Evolutionary conservation across 2,888 invertebrate genomes (phyloP).

Genomic region (Elmis aenea): DNA sequence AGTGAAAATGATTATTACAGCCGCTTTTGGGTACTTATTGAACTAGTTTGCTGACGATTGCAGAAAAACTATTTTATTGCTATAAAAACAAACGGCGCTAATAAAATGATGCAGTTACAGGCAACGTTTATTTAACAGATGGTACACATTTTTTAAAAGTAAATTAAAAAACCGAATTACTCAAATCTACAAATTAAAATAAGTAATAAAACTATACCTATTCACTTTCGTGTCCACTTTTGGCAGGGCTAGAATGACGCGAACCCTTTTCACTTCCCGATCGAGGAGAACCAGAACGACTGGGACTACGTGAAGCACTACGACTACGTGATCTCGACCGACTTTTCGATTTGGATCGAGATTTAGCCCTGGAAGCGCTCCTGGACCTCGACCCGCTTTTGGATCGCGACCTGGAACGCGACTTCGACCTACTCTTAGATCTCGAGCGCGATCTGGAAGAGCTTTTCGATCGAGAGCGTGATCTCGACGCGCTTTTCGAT

Average conservation of each 20-base stretch:
- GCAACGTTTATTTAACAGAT: no score
- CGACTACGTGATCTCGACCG: constrained; percentile 40
- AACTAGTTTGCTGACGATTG: no score
- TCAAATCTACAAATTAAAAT: no score
- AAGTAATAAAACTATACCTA: no score
- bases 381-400: constrained; percentile 26
- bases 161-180: no score
- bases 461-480: constrained; percentile 36
- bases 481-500: constrained; percentile 37
- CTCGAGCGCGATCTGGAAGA: constrained; percentile 38
- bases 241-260: constrained; percentile 42
- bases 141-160: no score
- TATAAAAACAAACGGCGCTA: no score
- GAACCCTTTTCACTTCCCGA: constrained; percentile 39
- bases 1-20: no score
- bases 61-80: no score
- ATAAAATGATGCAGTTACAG: no score
- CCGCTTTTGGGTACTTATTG: no score
- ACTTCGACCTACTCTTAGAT: constrained; percentile 43
- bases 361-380: constrained; percentile 28
- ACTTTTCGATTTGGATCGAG: constrained; percentile 29
- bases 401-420: constrained; percentile 35
- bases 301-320: constrained; percentile 45
- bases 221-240: no score
- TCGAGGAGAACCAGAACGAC: constrained; percentile 37